These are phyloP conservation scores for Clarias batrachus DNA, from an alignment of 2,113 vertebrate genomes.

Conservation along the genomic window DNA sequence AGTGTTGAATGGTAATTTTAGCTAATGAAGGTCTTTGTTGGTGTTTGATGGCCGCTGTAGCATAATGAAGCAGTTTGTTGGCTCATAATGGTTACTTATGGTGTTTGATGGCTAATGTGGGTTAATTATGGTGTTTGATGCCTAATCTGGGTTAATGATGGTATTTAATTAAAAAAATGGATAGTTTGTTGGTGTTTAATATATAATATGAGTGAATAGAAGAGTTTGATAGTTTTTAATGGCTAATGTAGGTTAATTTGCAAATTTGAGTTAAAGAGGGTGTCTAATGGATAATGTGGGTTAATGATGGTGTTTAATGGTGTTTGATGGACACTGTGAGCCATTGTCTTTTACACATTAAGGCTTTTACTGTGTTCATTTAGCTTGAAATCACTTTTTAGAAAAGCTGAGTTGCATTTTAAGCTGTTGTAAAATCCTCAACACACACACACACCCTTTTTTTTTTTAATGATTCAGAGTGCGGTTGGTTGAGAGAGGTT, in stretches of 20 bases:
- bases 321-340: background rate
- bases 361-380: background rate
- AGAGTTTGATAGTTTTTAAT: background rate
- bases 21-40: background rate
- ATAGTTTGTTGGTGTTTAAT: too few relatives aligned
- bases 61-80: background rate
- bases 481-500: conserved; percentile 91
- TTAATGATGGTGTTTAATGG: background rate
- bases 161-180: background rate
- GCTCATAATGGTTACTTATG: too few relatives aligned
- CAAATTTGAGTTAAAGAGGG: background rate
- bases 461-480: conserved; percentile 73
- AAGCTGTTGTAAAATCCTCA: background rate
- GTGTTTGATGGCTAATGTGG: background rate
- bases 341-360: background rate
- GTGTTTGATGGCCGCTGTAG: background rate
- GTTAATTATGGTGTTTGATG: background rate
- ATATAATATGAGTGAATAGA: too few relatives aligned
- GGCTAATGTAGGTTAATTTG: background rate
- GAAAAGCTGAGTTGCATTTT: too few relatives aligned
- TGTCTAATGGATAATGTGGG: background rate
- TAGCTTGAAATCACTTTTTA: background rate
- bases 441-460: background rate
- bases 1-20: background rate
- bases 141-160: background rate